phyloP scores from a whole-genome alignment of 2,113 vertebrate species.

The rat (Rattus norvegicus) region DNA sequence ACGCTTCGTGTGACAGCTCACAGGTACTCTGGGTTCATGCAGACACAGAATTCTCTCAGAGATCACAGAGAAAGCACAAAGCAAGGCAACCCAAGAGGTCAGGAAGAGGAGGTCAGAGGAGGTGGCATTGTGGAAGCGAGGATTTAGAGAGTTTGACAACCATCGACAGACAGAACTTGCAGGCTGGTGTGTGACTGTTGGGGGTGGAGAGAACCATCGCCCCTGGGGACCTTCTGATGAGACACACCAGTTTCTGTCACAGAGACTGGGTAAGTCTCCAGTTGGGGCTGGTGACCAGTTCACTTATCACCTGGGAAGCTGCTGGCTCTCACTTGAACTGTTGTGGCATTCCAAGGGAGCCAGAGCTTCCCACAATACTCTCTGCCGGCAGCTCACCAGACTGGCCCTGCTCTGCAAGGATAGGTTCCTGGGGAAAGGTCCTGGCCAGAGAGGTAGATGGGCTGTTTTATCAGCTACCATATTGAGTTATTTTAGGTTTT shows the following conservation, averaged over 20 bases:
- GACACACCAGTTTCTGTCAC: neutral
- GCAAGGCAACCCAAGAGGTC: rapidly evolving
- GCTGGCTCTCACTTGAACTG: neutral
- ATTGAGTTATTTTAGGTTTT: neutral
- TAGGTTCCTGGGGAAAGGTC: neutral
- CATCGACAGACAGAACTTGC: neutral
- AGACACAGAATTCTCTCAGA: no score
- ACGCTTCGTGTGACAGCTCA: neutral
- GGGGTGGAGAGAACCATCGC: neutral
- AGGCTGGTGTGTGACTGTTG: neutral
- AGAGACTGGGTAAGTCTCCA: rapidly evolving
- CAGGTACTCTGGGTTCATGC: neutral
- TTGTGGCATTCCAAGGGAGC: neutral
- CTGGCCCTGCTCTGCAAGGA: neutral
- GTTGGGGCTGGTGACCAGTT: neutral
- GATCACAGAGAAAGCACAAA: neutral
- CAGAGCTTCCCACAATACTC: neutral
- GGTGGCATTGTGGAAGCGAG: neutral
- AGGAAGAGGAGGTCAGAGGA: neutral
- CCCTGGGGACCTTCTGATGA: neutral
- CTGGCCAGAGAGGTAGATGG: neutral
- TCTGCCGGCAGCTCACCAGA: neutral
- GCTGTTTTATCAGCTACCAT: neutral
- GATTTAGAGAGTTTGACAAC: neutral
- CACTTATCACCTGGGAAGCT: neutral